Evolutionary conservation across 2,113 vertebrate species (phyloP).

Genomic region (Tympanuchus pallidicinctus): DNA sequence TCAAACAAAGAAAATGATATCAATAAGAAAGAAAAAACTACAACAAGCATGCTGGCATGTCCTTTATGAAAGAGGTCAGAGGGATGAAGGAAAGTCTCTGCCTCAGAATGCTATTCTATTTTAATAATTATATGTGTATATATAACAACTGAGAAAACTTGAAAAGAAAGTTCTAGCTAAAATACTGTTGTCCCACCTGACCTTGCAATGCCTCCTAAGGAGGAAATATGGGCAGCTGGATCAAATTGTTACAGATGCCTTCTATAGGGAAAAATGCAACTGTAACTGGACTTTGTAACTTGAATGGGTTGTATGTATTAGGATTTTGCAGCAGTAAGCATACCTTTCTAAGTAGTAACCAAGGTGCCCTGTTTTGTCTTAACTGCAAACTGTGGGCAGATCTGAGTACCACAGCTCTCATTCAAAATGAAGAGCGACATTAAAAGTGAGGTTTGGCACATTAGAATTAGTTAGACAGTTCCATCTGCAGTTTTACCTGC

Average conservation of each 20-base stretch:
- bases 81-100: neutral
- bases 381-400: neutral
- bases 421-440: neutral
- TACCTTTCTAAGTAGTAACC: neutral
- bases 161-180: neutral
- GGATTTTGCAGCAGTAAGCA: neutral
- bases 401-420: neutral
- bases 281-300: neutral
- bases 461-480: accelerated
- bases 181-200: neutral
- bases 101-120: neutral
- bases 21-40: neutral
- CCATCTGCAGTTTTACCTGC: neutral
- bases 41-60: neutral
- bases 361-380: neutral
- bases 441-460: neutral
- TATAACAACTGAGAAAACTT: neutral
- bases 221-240: neutral
- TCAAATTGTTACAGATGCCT: neutral
- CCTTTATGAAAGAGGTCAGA: neutral
- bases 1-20: neutral
- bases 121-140: too few species aligned
- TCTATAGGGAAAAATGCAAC: neutral
- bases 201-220: neutral
- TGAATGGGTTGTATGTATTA: neutral